Conservation (phyloP, 2,797 vertebrate species). For the Gallirallus australis region DNA sequence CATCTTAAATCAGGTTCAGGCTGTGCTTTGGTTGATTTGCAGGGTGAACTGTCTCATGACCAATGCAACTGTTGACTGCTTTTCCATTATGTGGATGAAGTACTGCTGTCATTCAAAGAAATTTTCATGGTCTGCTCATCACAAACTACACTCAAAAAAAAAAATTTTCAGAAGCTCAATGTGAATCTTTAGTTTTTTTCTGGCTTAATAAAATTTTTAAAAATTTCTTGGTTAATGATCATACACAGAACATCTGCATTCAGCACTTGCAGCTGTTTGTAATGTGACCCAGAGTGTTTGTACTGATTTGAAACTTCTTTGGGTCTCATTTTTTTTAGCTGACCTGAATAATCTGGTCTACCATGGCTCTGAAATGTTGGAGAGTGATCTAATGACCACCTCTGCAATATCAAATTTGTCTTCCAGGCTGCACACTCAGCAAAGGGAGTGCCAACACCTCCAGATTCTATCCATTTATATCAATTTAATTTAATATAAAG, state of each 20-base stretch:
- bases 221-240: neutral
- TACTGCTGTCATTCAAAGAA: neutral
- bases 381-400: neutral
- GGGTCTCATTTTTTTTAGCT: neutral
- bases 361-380: neutral
- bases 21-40: neutral
- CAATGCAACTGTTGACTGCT: neutral
- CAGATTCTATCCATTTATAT: neutral
- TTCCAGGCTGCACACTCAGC: neutral
- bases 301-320: neutral
- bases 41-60: neutral
- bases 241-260: neutral
- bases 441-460: neutral
- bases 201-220: neutral
- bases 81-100: neutral
- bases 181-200: neutral
- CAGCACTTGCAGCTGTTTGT: neutral
- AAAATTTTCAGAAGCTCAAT: neutral
- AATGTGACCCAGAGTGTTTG: neutral
- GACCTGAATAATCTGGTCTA: neutral
- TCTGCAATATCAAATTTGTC: neutral
- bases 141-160: neutral
- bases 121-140: neutral
- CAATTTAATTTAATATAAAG: neutral
- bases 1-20: neutral